A percentile compares a stretch with the other conserved stretches of the same genome.
Evolutionary conservation across 92 coral and sea anemone species (phyloP).

Genomic region (Umimayanthus kanabou): DNA sequence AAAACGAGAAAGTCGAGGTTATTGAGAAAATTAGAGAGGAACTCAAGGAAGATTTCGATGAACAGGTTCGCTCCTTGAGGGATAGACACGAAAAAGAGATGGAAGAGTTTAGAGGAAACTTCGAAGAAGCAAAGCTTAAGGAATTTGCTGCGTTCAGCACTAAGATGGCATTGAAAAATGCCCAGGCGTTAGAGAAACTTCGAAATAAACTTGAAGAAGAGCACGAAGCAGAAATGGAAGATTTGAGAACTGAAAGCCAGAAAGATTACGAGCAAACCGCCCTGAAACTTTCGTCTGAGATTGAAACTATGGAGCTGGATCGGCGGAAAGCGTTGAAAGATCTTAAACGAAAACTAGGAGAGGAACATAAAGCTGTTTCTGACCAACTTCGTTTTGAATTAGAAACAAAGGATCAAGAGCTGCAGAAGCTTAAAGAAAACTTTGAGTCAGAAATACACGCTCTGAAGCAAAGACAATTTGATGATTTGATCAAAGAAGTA

Average conservation of each 20-base stretch:
- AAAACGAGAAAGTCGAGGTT: conserved; percentile 54
- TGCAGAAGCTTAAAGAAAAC: conserved; percentile 62
- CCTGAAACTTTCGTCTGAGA: conserved; percentile 74
- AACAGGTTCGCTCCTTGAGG: conserved; percentile 60
- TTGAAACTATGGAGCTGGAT: conserved; percentile 74
- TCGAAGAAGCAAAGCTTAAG: conserved; percentile 73
- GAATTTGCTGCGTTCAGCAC: conserved; percentile 76
- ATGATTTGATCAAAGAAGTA: conserved; percentile 86
- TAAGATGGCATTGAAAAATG: conserved; percentile 73
- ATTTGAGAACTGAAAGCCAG: conserved; percentile 84
- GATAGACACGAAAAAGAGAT: conserved; percentile 77
- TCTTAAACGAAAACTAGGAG: conserved; percentile 61
- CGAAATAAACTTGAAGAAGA: conserved; percentile 60
- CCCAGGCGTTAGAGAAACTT: conserved; percentile 72
- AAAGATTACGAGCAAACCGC: conserved; percentile 85
- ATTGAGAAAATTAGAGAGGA: conserved; percentile 49
- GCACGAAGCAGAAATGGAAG: conserved; percentile 84
- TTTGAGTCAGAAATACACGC: conserved; percentile 63
- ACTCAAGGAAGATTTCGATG: conserved; percentile 52
- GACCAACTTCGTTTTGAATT: conserved; percentile 68
- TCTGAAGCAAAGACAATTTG: conserved; percentile 74
- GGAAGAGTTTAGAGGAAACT: conserved; percentile 69
- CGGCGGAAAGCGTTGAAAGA: conserved; percentile 67
- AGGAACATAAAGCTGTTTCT: conserved; percentile 63
- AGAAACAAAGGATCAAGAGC: conserved; percentile 62